Conservation (phyloP, 1,140 invertebrate genomes). For the Trinorchestia longiramus region DNA sequence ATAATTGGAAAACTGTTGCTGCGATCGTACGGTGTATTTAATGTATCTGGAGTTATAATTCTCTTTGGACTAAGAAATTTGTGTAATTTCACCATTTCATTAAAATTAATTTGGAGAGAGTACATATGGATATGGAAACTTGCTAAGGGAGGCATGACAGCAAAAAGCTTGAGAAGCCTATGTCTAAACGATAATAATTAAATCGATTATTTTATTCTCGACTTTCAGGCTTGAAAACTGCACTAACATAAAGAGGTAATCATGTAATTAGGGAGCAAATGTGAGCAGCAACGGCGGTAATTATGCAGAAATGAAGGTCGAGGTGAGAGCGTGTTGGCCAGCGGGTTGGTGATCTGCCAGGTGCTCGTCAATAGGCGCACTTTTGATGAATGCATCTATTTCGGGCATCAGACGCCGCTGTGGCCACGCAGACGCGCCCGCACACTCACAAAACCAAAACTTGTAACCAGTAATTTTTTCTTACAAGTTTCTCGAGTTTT, state of each 20-base stretch:
- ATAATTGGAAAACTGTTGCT: no score
- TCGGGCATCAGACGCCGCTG: neutral
- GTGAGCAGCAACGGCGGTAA: neutral
- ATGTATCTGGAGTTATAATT: no score
- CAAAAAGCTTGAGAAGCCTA: no score
- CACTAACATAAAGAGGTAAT: neutral
- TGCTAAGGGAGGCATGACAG: no score
- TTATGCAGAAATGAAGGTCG: neutral
- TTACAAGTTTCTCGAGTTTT: neutral
- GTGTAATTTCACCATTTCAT: no score
- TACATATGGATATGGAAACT: no score
- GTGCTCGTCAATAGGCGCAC: neutral
- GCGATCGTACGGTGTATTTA: no score
- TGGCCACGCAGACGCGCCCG: neutral
- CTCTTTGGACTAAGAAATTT: no score
- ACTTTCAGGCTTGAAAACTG: no score
- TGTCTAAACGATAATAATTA: no score
- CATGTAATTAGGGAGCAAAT: neutral
- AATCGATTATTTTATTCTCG: no score
- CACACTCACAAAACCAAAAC: neutral
- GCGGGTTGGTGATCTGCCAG: conserved; percentile 38
- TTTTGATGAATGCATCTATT: conserved; percentile 51
- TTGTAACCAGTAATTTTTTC: neutral
- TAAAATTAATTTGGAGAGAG: no score
- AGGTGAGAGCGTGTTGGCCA: neutral